Conservation (phyloP, 2,888 invertebrate genomes). For the Bombyx huttoni region DNA sequence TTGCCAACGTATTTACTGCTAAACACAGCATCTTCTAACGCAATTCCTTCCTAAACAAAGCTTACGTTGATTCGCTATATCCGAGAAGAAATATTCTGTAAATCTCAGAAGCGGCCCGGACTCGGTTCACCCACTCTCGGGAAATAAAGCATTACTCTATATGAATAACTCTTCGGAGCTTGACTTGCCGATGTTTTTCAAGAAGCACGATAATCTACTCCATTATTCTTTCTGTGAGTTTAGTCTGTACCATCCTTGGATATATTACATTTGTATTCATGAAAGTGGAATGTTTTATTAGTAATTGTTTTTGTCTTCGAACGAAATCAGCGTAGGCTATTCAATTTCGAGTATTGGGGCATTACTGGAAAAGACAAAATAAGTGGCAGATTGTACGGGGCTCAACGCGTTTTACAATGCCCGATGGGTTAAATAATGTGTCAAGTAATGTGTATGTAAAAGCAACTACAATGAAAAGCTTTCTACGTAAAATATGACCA, state of each 20-base stretch:
- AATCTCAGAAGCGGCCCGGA: slow-evolving; percentile 28
- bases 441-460: not conserved
- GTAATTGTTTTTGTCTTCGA: slow-evolving; percentile 3
- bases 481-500: not conserved
- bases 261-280: slow-evolving; percentile 31
- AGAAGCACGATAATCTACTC: slow-evolving; percentile 42
- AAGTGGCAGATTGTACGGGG: not conserved
- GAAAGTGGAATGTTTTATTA: slow-evolving; percentile 16
- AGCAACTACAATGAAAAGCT: not conserved
- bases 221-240: slow-evolving; percentile 41
- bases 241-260: slow-evolving; percentile 26
- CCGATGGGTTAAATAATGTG: not conserved
- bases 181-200: slow-evolving; percentile 40
- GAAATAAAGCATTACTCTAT: slow-evolving; percentile 52
- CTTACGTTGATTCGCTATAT: slow-evolving; percentile 22
- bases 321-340: not conserved
- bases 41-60: slow-evolving; percentile 8
- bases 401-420: not conserved
- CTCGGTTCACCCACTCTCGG: slow-evolving; percentile 28
- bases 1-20: slow-evolving; percentile 30
- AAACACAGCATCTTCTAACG: slow-evolving; percentile 21
- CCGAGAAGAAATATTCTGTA: slow-evolving; percentile 35
- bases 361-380: not conserved
- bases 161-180: slow-evolving; percentile 40
- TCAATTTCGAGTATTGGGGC: not conserved